These are phyloP conservation scores for Oreortyx pictus DNA, from an alignment of 2,797 vertebrate genomes.

Conservation along the genomic window DNA sequence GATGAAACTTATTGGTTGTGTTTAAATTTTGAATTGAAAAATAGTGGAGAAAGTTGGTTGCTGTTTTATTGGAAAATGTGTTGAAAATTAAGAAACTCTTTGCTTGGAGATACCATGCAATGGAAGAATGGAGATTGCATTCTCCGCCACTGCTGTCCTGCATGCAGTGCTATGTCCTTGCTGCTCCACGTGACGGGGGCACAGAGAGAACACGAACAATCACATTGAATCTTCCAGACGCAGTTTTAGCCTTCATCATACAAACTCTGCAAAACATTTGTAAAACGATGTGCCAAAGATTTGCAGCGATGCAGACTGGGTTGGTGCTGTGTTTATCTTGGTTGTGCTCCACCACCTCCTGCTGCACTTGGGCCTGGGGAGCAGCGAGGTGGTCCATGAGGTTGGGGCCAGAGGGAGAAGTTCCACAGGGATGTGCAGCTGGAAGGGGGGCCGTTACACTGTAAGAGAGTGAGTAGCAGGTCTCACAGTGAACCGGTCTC, in stretches of 20 bases:
- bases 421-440: constrained; percentile 73
- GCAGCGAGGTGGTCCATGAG: accelerated
- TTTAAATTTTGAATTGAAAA: background rate
- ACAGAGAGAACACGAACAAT: background rate
- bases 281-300: background rate
- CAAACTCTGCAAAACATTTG: background rate
- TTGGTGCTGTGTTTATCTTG: background rate
- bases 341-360: background rate
- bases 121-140: background rate
- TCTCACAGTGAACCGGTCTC: constrained; percentile 99
- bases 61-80: background rate
- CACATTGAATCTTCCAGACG: background rate
- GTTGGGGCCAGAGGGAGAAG: accelerated
- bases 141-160: background rate
- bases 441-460: constrained; percentile 98
- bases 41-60: background rate
- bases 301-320: background rate
- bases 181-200: background rate
- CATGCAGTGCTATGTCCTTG: accelerated
- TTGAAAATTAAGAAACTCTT: background rate
- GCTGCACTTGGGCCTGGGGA: background rate
- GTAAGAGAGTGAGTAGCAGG: constrained; percentile 99
- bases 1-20: background rate
- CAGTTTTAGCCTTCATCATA: accelerated
- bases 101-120: background rate